phyloP scores from a whole-genome alignment of 2,113 vertebrate species.

The Lethenteron camtschaticum region DNA sequence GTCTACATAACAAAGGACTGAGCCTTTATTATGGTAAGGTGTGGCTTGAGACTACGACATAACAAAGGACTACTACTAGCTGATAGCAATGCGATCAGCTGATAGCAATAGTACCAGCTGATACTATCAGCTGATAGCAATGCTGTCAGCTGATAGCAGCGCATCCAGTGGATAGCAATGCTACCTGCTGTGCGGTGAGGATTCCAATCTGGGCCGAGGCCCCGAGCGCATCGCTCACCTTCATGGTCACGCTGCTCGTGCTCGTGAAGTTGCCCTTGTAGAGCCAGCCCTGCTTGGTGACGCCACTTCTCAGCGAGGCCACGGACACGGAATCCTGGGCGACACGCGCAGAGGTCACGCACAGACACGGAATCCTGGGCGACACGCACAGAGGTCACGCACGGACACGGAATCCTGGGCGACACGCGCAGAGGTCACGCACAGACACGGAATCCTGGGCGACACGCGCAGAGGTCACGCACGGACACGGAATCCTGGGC shows the following conservation, averaged over 20 bases:
- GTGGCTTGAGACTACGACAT: too few relatives aligned
- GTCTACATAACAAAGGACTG: too few relatives aligned
- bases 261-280: constrained; percentile 99
- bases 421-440: too few relatives aligned
- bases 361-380: too few relatives aligned
- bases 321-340: constrained; percentile 73
- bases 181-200: neutral
- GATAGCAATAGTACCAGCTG: neutral
- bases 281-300: constrained; percentile 90
- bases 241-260: constrained; percentile 83
- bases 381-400: too few relatives aligned
- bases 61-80: neutral
- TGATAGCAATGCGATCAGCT: neutral
- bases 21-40: too few relatives aligned
- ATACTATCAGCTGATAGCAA: neutral
- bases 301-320: constrained; percentile 69
- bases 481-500: too few relatives aligned
- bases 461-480: too few relatives aligned
- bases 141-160: neutral
- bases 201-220: neutral
- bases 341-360: too few relatives aligned
- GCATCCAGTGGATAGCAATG: neutral
- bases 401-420: too few relatives aligned
- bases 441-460: too few relatives aligned
- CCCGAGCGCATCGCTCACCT: constrained; percentile 34